These are phyloP conservation scores for Parnassius mnemosyne DNA, from an alignment of 2,888 invertebrate genomes.

Conservation along the genomic window DNA sequence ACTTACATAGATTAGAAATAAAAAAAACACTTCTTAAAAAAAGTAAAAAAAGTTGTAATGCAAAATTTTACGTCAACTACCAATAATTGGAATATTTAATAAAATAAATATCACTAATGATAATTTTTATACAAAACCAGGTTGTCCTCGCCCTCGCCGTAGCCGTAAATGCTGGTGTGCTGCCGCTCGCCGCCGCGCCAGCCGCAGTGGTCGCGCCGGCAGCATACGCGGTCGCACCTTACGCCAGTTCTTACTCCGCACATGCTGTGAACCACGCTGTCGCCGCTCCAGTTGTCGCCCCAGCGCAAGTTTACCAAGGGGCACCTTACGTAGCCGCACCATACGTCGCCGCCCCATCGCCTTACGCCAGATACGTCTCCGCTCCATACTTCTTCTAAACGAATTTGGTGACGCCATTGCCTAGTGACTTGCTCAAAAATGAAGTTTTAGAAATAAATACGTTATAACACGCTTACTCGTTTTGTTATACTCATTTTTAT, in stretches of 20 bases:
- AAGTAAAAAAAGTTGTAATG: too few relatives aligned
- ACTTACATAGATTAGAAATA: too few relatives aligned
- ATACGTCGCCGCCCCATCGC: constrained; percentile 34
- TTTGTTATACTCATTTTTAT: neutral
- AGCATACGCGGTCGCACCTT: constrained; percentile 84
- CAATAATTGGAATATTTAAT: too few relatives aligned
- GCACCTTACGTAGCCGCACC: constrained; percentile 41
- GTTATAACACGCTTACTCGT: neutral
- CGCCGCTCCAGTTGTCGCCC: constrained; percentile 82
- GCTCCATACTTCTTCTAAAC: constrained; percentile 55
- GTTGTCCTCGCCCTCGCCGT: constrained; percentile 62
- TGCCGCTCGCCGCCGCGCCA: constrained; percentile 58
- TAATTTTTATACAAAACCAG: constrained; percentile 37
- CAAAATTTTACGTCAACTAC: too few relatives aligned
- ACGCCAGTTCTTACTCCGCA: constrained; percentile 88
- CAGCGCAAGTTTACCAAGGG: constrained; percentile 50
- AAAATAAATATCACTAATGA: too few relatives aligned
- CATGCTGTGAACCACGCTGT: constrained; percentile 88
- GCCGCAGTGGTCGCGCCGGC: constrained; percentile 81
- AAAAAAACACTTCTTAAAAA: too few relatives aligned
- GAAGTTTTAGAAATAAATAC: constrained; percentile 24
- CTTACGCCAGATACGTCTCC: constrained; percentile 38
- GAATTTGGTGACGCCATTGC: constrained; percentile 71
- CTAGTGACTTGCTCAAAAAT: constrained; percentile 74
- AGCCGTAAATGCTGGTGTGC: constrained; percentile 56